These are phyloP conservation scores for Dryobotodes eremita DNA, from an alignment of 2,888 invertebrate species.

Conservation along the genomic window DNA sequence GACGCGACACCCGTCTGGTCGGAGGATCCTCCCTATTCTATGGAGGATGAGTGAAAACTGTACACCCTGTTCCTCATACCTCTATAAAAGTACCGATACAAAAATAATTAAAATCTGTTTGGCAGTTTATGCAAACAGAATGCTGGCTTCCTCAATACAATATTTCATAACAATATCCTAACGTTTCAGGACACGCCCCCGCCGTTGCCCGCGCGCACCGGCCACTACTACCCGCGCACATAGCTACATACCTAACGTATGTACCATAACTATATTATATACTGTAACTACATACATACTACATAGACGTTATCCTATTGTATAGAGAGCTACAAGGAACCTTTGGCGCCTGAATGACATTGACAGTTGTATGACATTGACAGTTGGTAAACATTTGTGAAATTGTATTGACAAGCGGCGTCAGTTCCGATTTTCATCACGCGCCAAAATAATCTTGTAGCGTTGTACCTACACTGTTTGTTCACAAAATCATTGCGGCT, in stretches of 20 bases:
- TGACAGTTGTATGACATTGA: not conserved
- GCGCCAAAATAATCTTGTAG: not conserved
- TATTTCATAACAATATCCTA: not conserved
- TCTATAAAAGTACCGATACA: no score
- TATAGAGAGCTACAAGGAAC: conserved; percentile 10
- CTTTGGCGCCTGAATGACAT: not conserved
- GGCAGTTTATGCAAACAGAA: not conserved
- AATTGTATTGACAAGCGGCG: not conserved
- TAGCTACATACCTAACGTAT: conserved; percentile 74
- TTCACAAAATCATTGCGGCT: conserved; percentile 14
- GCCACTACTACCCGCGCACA: conserved; percentile 88
- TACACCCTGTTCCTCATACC: no score
- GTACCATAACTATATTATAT: conserved; percentile 57
- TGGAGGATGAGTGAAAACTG: no score
- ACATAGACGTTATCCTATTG: conserved; percentile 48
- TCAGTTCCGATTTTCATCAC: not conserved
- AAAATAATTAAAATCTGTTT: not conserved
- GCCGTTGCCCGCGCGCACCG: conserved; percentile 88
- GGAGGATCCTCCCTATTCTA: no score
- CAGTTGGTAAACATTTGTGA: not conserved
- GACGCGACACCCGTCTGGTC: no score
- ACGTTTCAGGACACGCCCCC: conserved; percentile 86
- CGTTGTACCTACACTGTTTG: conserved; percentile 26
- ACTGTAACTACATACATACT: conserved; percentile 46
- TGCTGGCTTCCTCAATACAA: not conserved